Conservation (phyloP, 2,888 invertebrate genomes). For the Magallana nippona region DNA sequence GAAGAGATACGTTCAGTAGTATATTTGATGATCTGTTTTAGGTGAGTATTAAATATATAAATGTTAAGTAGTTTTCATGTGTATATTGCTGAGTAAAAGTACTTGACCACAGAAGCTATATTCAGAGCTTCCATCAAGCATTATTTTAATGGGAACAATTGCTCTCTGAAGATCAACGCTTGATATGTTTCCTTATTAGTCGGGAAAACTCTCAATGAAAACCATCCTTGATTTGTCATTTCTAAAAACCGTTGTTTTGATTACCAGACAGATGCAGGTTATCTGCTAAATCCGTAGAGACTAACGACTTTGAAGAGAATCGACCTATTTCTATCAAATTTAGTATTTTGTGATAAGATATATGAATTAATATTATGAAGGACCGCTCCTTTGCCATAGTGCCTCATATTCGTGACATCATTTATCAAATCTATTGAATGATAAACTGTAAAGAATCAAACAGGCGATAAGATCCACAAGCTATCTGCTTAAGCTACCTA, state of each 20-base stretch:
- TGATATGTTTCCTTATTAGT: too few relatives aligned
- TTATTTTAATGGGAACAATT: too few relatives aligned
- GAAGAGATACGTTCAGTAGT: not conserved
- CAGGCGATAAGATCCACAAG: not conserved
- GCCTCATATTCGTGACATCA: not conserved
- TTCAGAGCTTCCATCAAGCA: too few relatives aligned
- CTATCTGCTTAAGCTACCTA: too few relatives aligned
- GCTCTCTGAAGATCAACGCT: too few relatives aligned
- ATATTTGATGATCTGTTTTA: slow-evolving; percentile 21
- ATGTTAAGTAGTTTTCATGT: too few relatives aligned
- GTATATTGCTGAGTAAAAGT: too few relatives aligned
- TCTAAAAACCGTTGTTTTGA: not conserved
- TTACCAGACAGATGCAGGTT: not conserved
- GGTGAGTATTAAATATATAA: not conserved
- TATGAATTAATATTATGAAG: not conserved
- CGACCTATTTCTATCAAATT: not conserved
- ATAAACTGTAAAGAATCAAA: not conserved
- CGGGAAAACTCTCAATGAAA: too few relatives aligned
- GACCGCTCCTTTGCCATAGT: not conserved
- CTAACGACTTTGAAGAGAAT: not conserved
- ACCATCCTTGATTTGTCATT: not conserved
- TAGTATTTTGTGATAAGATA: not conserved
- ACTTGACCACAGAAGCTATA: too few relatives aligned
- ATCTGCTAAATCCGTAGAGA: not conserved
- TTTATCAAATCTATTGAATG: slow-evolving; percentile 1